Base-by-base conservation (phyloP, 2,888 invertebrate genomes). In the Melinopterus prodromus region DNA sequence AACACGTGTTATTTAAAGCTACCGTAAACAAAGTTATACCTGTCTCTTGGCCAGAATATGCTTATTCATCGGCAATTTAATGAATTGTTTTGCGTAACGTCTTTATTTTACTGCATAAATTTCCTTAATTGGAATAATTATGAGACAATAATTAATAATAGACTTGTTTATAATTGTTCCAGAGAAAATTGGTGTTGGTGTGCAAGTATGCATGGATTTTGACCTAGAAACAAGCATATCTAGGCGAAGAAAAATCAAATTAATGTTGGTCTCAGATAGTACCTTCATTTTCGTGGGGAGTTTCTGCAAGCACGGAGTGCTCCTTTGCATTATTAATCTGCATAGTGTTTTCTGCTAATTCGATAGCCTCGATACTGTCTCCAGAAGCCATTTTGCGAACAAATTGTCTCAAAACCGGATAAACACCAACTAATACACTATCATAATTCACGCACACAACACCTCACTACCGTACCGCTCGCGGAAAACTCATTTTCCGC, bases 291-390 rank as follows among this genome's bases (percentile, higher is more conserved):
- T 92, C 91, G 85, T 92, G 91, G 84, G 91, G 92, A 82, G 93
- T 91, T 84, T 92, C 92, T 85, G 90, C 91, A 83, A 92, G 90
- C 82, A 88, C 91, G 81, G 90, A 91, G 87, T 92, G 88, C 84
- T 91, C 91, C 83, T 91, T 91, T 82, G 90, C 92, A 86, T 92
- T 91, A 87, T 93, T 93, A 89, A 90, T 91, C 82, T 90, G 89
- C 85, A 91, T 90, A 87, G 92, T 92, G 89, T 92, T 92, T 90
- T 95, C 95, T 90, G 94, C 92, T 84, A 92, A 90, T 92, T 95
- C 95, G 82, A 96, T 95, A 89, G 93, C 93, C 91, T 95, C 95
- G 89, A 93, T 91, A 88, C 91, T 93, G 91, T 95, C 95, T 89
- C 95, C 95, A 90, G 95, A 95, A 92, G 95, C 96, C 96, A 96